These are phyloP conservation scores for Exephanes ischioxanthus DNA, from an alignment of 2,888 invertebrate genomes.

Conservation along the genomic window DNA sequence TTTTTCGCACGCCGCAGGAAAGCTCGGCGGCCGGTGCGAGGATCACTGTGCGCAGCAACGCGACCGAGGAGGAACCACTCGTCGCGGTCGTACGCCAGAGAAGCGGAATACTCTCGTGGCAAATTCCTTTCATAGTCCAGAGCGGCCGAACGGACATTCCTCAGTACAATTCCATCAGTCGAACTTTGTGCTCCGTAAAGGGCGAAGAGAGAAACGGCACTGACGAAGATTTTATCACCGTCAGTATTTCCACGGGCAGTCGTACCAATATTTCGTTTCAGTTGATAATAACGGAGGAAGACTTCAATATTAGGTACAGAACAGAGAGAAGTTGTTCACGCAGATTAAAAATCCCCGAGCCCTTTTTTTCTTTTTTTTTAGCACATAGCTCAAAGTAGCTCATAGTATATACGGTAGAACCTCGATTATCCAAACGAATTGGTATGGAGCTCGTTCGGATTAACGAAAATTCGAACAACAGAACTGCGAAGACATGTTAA, in stretches of 20 bases:
- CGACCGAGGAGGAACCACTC: constrained; percentile 88
- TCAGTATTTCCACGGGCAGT: constrained; percentile 90
- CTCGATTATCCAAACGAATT: no score
- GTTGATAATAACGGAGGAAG: constrained; percentile 82
- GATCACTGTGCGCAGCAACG: constrained; percentile 83
- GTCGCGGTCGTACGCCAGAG: constrained; percentile 91
- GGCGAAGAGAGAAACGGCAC: constrained; percentile 75
- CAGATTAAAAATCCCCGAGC: neutral
- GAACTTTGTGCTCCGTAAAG: constrained; percentile 88
- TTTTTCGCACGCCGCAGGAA: constrained; percentile 59
- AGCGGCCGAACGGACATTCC: constrained; percentile 72
- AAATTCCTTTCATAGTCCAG: constrained; percentile 89
- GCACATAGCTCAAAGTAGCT: neutral
- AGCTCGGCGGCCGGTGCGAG: constrained; percentile 75
- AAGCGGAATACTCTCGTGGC: constrained; percentile 92
- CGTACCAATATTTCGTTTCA: constrained; percentile 84
- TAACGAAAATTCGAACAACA: no score
- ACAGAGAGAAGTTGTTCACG: neutral
- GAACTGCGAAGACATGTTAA: no score
- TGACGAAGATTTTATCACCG: constrained; percentile 86
- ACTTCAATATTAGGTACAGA: constrained; percentile 87
- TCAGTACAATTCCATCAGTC: constrained; percentile 79
- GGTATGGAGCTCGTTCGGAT: no score
- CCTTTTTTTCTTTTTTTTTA: neutral
- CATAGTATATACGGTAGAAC: neutral